Conservation (phyloP, 2,113 vertebrate species). For the Gymnobelideus leadbeateri region DNA sequence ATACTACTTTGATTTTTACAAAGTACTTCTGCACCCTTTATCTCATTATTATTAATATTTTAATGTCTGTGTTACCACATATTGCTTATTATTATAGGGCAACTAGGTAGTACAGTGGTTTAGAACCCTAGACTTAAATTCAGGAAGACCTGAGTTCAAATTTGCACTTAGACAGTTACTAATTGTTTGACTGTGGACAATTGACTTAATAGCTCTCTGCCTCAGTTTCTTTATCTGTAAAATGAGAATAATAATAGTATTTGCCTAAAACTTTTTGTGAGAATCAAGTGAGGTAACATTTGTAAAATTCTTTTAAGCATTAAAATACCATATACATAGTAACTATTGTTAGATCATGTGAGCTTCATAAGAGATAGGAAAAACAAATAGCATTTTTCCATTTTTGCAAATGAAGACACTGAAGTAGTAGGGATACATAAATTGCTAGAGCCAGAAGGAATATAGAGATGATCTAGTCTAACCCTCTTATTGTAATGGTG, state of each 20-base stretch:
- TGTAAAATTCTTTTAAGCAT: not conserved
- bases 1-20: too few species aligned
- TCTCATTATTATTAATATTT: not conserved
- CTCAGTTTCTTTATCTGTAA: not conserved
- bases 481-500: not conserved
- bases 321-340: not conserved
- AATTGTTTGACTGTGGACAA: not conserved
- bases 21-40: too few species aligned
- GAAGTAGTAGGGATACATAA: not conserved
- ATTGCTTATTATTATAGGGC: not conserved
- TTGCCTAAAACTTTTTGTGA: not conserved
- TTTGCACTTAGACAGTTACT: not conserved
- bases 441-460: not conserved
- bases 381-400: too few species aligned
- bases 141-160: not conserved
- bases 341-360: too few species aligned
- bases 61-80: not conserved
- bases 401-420: not conserved
- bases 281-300: not conserved
- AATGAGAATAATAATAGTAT: not conserved
- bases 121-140: not conserved
- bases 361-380: too few species aligned
- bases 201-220: not conserved
- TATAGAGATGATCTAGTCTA: not conserved
- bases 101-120: not conserved